Evolutionary conservation across 2,888 invertebrate species (phyloP), one percentile per base, ranked within the genome.

Genomic region (Lasioglossum malachurum): DNA sequence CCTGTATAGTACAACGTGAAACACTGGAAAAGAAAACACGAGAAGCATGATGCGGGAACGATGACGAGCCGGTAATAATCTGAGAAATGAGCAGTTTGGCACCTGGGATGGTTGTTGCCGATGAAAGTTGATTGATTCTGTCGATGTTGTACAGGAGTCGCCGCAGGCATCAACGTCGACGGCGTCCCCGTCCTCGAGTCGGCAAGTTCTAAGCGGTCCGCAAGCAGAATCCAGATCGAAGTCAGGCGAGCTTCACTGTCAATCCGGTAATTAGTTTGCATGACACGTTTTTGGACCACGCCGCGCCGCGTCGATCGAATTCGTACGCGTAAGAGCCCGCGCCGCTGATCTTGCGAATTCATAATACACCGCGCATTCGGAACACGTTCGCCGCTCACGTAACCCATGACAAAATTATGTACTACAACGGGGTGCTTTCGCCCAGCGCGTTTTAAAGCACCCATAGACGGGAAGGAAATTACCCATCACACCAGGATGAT

Each of bases 191-290:
- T 73, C 84, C 7, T 38, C 57, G 27, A 73, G 80, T 75, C 88
- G 78, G 90, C 77, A 67, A 84, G 80, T 86, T 89, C 86, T 81
- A 84, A 90, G 60, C 27, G 57, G 8, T 44, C 53, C 80, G 60
- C 88, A 67, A 35, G 41, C 79, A 44, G 86, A 88, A 90, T 88
- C 73, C 79, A 74, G 83, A 86, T 88, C 83, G 76, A 78, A 83
- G 69, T 49, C 76, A 71, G 73, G 69, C 67, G 86, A 82, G 81
- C 82, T 76, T 90, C 88, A 86, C 83, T 88, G 88, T 88, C 88
- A 90, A 89, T 81, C 79, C 88, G 82, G 49, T 82, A 86, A 89
- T 89, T 90, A 90, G 69, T 78, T 90, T 84, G 82, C 90, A 60
- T 53, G 80, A 84, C 90, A 88, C 90, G 90, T 89, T 89, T 90